Percentiles rank a stretch among this genome's conserved stretches.
These are phyloP conservation scores for Lepisosteus oculatus DNA, from an alignment of 2,113 vertebrate species.

Conservation along the genomic window DNA sequence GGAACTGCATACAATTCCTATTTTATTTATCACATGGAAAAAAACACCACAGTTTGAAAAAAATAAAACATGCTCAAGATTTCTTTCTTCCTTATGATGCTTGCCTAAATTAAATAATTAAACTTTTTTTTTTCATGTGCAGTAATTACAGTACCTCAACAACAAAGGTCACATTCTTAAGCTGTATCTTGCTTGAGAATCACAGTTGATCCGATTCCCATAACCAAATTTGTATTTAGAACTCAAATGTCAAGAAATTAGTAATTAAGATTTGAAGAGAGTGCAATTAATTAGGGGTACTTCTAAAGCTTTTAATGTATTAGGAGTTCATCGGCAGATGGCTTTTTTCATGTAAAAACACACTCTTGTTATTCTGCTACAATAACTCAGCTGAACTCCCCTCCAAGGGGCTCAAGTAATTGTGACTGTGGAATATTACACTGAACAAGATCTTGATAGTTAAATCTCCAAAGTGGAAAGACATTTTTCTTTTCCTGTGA, in stretches of 20 bases:
- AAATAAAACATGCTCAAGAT: no score
- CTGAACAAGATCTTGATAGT: no score
- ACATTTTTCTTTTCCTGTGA: no score
- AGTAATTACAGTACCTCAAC: neutral
- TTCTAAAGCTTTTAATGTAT: neutral
- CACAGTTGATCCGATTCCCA: neutral
- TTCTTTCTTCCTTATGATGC: no score
- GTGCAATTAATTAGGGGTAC: neutral
- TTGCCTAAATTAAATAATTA: neutral
- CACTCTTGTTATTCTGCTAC: neutral
- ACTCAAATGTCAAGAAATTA: slow-evolving; percentile 3
- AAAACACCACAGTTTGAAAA: no score
- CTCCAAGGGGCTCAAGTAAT: neutral
- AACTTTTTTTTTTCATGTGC: no score
- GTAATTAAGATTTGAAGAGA: neutral
- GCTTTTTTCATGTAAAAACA: neutral
- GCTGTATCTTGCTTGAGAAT: neutral
- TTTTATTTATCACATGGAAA: no score
- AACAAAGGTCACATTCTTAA: neutral
- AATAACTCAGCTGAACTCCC: neutral
- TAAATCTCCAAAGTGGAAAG: no score
- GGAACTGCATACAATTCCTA: no score
- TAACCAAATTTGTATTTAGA: neutral
- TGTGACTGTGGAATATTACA: neutral
- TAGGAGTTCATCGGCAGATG: neutral